Base-by-base conservation (phyloP, 2,888 invertebrate genomes). In the Pseudanteris insignis region DNA sequence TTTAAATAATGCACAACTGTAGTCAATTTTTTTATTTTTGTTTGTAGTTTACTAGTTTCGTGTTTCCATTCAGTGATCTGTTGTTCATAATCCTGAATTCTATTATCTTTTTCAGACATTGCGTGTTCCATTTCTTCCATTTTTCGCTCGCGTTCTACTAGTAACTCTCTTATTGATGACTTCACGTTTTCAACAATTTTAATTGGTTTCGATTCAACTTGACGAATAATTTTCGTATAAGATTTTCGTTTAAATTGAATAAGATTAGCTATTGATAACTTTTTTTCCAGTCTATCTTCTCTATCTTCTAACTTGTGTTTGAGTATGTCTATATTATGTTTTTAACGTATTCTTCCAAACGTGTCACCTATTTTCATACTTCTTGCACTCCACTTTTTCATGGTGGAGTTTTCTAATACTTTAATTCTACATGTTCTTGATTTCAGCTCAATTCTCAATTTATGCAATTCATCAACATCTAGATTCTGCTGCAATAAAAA, bases 331-430 rank as follows among this genome's bases (percentile, higher is more conserved):
- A 77, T 71, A 26, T 76, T 69, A 15, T 77, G 75, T 30, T 71
- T 12, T 69, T 75, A n/a, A 77, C 76, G 21, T 77, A 77, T 9
- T 77, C 65, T 34, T 78, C 77, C 30, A 78, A 38, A 25, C 67
- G 71, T 1, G 73, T 74, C 1, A 78, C 75, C 75, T 24, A 77
- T 70, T 10, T 70, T 70, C 1, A 68, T 46, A 10, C 74, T 72
- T 10, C 76, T 72, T 68, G 86, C 85, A 40, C 84, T 75, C 70
- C 85, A 85, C 66, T 86, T 86, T 67, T 88, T 83, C 41, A 86
- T 76, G 67, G 81, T 80, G 26, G 73, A 75, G n/a, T n/a, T n/a
- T 53, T 81, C 80, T 57, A 80, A 66, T 63, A 84, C 65, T 77
- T 66, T 64, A 12, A 76, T 73, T n/a, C 71, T 59, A 2, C 63